Evolutionary conservation across 2,888 invertebrate genomes (phyloP), one percentile per base, ranked within the genome.

Genomic region (Monochamus alternatus): DNA sequence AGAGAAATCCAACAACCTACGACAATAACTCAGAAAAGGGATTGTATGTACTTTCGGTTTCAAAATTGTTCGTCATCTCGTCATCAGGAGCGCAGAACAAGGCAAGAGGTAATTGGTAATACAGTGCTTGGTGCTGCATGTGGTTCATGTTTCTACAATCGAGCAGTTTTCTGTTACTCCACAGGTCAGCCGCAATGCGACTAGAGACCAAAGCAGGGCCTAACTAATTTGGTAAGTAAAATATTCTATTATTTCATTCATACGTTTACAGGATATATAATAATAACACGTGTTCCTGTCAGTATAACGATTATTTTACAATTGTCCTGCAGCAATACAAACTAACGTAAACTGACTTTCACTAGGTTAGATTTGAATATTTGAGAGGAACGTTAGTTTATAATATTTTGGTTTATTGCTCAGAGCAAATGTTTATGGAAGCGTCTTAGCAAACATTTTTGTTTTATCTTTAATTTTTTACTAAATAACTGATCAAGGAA

Each of bases 171-270:
- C 68, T 58, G 38, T 68, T 68, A 59, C 38, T 52, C 55, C 51
- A 58, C 2, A 43, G 8, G 58, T 38, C n/a, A 68, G 68, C 68
- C 68, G 68, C 68, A 68, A 68, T 68, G 68, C 68, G 68, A 22
- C 68, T 68, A 9, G 58, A 68, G 58, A 68, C 52, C 8, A 55
- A 68, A 58, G 55, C 58, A 58, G 59, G 68, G 4, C 14, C 52
- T n/a, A 44, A 14, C 30, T 55, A 14, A 59, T 32, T 38, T 22
- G 68, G 68, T 68, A 68, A 68, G 68, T 68, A 44, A 43, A 30
- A 38, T 68, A 55, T 55, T 38, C 38, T 38, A 38, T 38, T 38
- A 68, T 59, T 68, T 68, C 1, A 7, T 38, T 7, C 4, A 38
- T 38, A 38, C 38, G 7, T 38, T 59, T 59, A 32, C 68, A 68